Conservation (phyloP, 1,140 invertebrate species). For the Bombyx mandarina region DNA sequence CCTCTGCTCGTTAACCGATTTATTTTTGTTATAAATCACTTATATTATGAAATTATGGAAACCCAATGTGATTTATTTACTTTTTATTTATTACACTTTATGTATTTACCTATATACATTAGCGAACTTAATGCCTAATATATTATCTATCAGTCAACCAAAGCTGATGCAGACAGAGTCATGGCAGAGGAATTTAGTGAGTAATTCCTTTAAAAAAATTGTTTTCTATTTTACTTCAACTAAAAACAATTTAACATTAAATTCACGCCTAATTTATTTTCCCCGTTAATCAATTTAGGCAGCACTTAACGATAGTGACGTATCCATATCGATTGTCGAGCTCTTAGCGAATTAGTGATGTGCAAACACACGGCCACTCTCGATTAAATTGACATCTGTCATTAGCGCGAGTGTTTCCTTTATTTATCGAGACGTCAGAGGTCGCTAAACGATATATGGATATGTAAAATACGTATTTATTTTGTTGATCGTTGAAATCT, state of each 20-base stretch:
- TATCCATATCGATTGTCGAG: conserved; percentile 14
- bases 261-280: background rate
- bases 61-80: too few species aligned
- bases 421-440: background rate
- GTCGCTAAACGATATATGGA: background rate
- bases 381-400: conserved; percentile 37
- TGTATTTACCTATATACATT: too few species aligned
- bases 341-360: conserved; percentile 42
- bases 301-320: conserved; percentile 8
- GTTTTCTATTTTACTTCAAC: background rate
- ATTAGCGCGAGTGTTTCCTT: conserved; percentile 11
- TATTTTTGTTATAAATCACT: too few species aligned
- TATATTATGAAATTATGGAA: too few species aligned
- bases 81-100: too few species aligned
- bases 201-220: background rate
- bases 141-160: too few species aligned
- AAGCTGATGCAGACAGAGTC: background rate
- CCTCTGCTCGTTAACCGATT: too few species aligned
- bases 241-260: background rate
- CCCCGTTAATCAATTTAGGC: conserved; percentile 2
- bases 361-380: conserved; percentile 28
- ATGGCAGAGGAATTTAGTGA: background rate
- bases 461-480: too few species aligned
- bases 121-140: too few species aligned
- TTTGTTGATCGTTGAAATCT: too few species aligned